Percentiles rank a stretch among this genome's conserved stretches.
Conservation (phyloP, 2,113 vertebrate genomes). For the Bucco capensis region DNA sequence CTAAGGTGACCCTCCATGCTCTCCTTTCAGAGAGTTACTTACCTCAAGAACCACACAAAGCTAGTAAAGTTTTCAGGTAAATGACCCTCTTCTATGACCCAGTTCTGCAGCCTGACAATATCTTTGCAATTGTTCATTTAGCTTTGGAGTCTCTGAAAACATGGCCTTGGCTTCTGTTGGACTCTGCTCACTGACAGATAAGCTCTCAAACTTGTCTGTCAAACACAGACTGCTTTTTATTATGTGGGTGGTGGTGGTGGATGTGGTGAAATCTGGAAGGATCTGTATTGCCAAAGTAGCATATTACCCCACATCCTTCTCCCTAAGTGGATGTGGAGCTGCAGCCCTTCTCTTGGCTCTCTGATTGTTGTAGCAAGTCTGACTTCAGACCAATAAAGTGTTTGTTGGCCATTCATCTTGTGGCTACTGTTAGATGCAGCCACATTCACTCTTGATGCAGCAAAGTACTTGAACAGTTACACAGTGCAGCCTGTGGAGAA, state of each 20-base stretch:
- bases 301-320: background rate
- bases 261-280: background rate
- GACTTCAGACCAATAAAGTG: background rate
- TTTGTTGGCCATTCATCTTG: background rate
- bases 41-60: background rate
- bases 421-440: background rate
- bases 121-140: background rate
- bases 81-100: background rate
- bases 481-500: background rate
- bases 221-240: background rate
- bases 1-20: background rate
- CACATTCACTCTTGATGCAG: background rate
- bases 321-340: background rate
- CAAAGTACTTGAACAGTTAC: background rate
- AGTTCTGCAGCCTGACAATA: background rate
- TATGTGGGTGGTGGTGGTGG: background rate
- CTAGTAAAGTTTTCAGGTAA: background rate
- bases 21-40: background rate
- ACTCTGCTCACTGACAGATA: background rate
- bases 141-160: background rate
- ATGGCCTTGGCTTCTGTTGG: background rate
- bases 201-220: background rate
- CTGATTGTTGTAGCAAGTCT: background rate
- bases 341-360: background rate
- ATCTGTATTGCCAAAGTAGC: background rate